These are phyloP conservation scores for Colinus virginianus DNA, from an alignment of 2,113 vertebrate species.

Conservation along the genomic window DNA sequence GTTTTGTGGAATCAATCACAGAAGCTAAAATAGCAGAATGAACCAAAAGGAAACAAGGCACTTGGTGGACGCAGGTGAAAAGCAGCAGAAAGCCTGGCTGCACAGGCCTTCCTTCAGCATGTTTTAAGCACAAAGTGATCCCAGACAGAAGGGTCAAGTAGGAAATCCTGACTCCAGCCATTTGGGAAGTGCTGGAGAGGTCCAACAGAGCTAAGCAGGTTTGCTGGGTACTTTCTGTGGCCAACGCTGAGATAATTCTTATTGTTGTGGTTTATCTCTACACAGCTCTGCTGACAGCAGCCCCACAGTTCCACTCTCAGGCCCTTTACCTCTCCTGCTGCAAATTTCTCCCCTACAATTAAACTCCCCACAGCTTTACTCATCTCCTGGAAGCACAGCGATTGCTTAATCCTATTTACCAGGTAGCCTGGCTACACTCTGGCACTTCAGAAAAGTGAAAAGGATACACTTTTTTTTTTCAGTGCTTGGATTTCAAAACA, in stretches of 20 bases:
- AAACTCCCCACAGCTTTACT: background rate
- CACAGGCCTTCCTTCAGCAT: background rate
- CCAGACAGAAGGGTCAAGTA: background rate
- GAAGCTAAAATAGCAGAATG: background rate
- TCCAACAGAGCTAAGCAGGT: fast-evolving
- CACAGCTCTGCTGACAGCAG: background rate
- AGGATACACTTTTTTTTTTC: background rate
- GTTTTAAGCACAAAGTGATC: background rate
- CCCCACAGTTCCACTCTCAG: background rate
- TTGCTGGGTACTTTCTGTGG: background rate
- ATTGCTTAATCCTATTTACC: background rate
- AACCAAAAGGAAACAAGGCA: background rate
- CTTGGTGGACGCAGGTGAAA: background rate
- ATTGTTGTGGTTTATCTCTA: background rate
- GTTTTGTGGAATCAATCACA: background rate
- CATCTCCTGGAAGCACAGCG: background rate
- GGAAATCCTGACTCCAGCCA: background rate
- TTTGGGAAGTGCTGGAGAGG: background rate
- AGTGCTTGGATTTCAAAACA: background rate
- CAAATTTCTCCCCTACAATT: background rate
- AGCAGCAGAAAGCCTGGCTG: background rate
- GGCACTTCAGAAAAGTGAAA: background rate
- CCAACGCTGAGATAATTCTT: background rate
- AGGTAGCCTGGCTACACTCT: background rate
- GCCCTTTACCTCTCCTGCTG: background rate